These are phyloP conservation scores for Eidolon dupreanum DNA, from an alignment of 2,797 vertebrate species.

Conservation along the genomic window DNA sequence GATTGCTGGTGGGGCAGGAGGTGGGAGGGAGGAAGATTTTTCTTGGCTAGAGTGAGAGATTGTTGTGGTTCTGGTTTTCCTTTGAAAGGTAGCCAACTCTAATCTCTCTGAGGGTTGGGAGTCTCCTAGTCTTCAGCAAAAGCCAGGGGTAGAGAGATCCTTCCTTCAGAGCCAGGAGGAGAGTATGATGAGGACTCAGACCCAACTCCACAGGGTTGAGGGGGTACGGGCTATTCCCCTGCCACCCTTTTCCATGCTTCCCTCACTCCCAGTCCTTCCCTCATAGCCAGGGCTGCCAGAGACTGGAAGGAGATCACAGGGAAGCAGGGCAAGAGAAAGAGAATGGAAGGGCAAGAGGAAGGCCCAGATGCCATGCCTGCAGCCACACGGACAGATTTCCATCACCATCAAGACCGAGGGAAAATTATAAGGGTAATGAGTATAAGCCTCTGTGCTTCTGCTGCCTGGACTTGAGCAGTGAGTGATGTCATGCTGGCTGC, in stretches of 20 bases:
- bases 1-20: background rate
- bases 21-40: background rate
- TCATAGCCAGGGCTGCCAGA: background rate
- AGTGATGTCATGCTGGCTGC: constrained; percentile 10
- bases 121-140: background rate
- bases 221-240: too few relatives aligned
- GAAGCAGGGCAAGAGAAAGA: constrained; percentile 52
- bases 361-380: constrained; percentile 30
- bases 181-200: background rate
- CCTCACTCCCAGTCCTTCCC: background rate
- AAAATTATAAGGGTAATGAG: constrained; percentile 71
- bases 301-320: background rate
- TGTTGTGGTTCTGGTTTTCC: background rate
- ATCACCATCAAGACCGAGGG: constrained; percentile 64
- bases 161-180: background rate
- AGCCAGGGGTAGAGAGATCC: background rate
- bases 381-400: constrained; percentile 67
- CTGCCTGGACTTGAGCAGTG: constrained; percentile 25
- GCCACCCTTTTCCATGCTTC: background rate
- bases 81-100: background rate
- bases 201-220: background rate
- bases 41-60: background rate
- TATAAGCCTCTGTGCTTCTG: background rate
- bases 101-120: background rate
- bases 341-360: constrained; percentile 22